A percentile compares a stretch with the other conserved stretches of the same genome.
These are phyloP conservation scores for Aptenodytes patagonicus DNA, from an alignment of 2,113 vertebrate species.

Conservation along the genomic window DNA sequence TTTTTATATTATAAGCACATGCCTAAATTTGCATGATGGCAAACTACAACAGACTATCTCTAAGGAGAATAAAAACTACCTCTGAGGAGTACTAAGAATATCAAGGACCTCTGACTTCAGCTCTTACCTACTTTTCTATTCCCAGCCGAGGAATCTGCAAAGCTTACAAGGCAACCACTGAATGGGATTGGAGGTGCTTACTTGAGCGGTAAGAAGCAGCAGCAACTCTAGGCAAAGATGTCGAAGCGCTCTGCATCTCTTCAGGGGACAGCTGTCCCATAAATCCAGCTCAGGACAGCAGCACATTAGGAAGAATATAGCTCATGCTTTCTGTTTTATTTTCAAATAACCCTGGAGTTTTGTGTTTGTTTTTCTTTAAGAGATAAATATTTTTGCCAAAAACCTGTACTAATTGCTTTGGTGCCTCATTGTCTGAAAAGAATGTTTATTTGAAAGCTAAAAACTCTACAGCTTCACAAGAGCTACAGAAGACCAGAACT, in stretches of 20 bases:
- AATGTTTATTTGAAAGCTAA: not conserved
- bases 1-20: not conserved
- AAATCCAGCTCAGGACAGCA: not conserved
- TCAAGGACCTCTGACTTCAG: not conserved
- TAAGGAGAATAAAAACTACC: not conserved
- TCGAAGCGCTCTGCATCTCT: fast-evolving
- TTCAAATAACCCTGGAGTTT: not conserved
- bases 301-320: not conserved
- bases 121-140: not conserved
- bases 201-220: not conserved
- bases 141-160: not conserved
- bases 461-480: not conserved
- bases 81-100: not conserved
- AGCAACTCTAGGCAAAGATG: not conserved
- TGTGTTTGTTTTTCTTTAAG: not conserved
- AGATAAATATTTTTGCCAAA: not conserved
- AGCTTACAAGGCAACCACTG: not conserved
- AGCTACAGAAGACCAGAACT: not conserved
- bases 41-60: not conserved
- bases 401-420: not conserved
- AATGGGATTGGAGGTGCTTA: not conserved
- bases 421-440: not conserved
- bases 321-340: not conserved
- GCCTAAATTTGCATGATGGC: not conserved
- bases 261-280: not conserved